Conservation (phyloP, 1,140 invertebrate genomes). For the Protaetia brevitarsis region DNA sequence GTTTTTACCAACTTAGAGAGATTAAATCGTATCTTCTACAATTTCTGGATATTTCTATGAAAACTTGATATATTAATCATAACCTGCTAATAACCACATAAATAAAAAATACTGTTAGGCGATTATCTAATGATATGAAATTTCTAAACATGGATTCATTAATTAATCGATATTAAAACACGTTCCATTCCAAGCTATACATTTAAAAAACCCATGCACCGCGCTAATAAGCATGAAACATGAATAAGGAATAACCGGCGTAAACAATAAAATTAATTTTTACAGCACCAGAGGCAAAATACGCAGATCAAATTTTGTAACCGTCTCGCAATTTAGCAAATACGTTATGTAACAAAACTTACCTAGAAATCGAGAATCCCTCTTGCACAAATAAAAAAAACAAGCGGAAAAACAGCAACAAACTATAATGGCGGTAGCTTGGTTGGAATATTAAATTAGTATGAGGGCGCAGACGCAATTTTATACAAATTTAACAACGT, state of each 20-base stretch:
- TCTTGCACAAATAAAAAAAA: neutral
- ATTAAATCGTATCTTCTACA: neutral
- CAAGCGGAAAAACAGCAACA: constrained; percentile 13
- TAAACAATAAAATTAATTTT: neutral
- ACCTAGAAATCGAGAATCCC: constrained; percentile 4
- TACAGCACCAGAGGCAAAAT: neutral
- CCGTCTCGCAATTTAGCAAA: neutral
- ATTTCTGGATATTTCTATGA: neutral
- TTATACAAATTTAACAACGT: too few relatives aligned
- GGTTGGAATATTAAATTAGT: constrained; percentile 11
- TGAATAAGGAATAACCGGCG: neutral
- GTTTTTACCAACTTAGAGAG: neutral
- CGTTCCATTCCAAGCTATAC: too few relatives aligned
- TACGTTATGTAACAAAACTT: neutral
- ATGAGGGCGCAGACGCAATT: neutral
- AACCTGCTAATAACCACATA: neutral
- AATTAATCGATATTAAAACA: neutral
- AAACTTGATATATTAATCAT: neutral
- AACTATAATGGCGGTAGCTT: constrained; percentile 11
- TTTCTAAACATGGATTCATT: neutral
- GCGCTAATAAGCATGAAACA: neutral
- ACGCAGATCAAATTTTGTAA: neutral
- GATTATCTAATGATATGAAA: neutral
- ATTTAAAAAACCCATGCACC: neutral
- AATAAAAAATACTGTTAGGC: neutral